Evolutionary conservation across 30 jellyfish, hydroid and myxozoan species (phyloP), one percentile per base, ranked within the genome.

Genomic region (Hydractinia echinata): DNA sequence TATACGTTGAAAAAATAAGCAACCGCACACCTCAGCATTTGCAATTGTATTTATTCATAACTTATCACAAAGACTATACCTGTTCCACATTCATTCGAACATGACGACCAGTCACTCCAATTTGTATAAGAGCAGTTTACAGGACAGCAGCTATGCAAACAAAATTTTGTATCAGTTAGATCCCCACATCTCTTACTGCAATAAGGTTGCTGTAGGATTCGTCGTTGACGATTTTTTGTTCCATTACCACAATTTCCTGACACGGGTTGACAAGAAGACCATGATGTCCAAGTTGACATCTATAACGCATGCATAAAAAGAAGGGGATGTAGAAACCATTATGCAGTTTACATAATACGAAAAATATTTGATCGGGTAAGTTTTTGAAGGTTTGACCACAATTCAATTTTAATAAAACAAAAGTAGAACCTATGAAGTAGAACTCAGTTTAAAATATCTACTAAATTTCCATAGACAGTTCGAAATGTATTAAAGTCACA

Each of bases 91-190:
- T 84, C 77, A 4, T 86, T 89, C 4, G 96, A 82, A 66, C 96
- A 89, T 54, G 53, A 72, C 16, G 95, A 84, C 96, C 96, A 89
- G 30, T 88, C 79, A 20, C 91, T 67, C 96, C 96, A 89, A 54
- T 55, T 79, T 19, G 95, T 72, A 66, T 77, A 72, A 10, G 69
- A 86, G 54, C 96, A 89, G 72, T 84, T 69, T 5, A 81, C 95
- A 10, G 96, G 96, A 73, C 96, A 89, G 77, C 96, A 89, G 54
- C 96, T 89, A 70, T 89, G 96, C 30, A 79, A 83, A 73, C 96
- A 89, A 55, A 73, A n/a, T 68, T 91, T 66, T 21, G 51, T 70
- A 14, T 89, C 86, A 4, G 83, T 51, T 6, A 89, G 64, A 14
- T 82, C 81, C 0, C 85, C 89, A 55, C 96, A 89, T 0, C 87